Percentiles rank a stretch among this genome's conserved stretches.
phyloP scores from a whole-genome alignment of 2,888 invertebrate species.

The Allophyes oxyacanthae region DNA sequence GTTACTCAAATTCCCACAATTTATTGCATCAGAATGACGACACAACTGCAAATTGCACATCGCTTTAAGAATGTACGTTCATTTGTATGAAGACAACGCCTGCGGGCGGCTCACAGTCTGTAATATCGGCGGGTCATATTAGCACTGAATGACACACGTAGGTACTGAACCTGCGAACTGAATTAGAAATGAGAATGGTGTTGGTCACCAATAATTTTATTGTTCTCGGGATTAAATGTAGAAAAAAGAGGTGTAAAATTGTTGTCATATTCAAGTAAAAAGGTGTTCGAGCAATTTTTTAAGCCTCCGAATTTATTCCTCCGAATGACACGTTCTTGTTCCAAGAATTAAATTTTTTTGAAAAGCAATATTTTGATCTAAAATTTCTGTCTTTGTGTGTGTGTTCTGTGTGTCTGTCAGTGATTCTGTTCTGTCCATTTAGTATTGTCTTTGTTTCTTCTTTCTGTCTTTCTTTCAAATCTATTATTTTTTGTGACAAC shows the following conservation, averaged over 20 bases:
- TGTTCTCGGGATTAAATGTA: constrained; percentile 15
- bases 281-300: too few relatives aligned
- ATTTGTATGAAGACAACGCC: constrained; percentile 79
- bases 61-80: constrained; percentile 67
- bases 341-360: too few relatives aligned
- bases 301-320: too few relatives aligned
- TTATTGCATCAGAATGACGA: constrained; percentile 61
- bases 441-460: too few relatives aligned
- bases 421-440: too few relatives aligned
- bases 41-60: constrained; percentile 58
- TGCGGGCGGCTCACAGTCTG: constrained; percentile 71
- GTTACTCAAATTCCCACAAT: constrained; percentile 47
- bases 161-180: constrained; percentile 67
- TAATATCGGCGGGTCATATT: constrained; percentile 77
- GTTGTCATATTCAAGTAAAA: neutral
- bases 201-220: constrained; percentile 38
- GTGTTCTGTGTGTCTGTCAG: too few relatives aligned
- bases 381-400: too few relatives aligned
- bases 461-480: too few relatives aligned
- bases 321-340: too few relatives aligned
- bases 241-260: neutral
- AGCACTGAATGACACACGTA: constrained; percentile 74
- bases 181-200: constrained; percentile 70
- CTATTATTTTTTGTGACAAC: too few relatives aligned
- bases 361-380: too few relatives aligned